Evolutionary conservation across 1,140 invertebrate species (phyloP), one percentile per base, ranked within the genome.

Genomic region (Mylabris phalerata): DNA sequence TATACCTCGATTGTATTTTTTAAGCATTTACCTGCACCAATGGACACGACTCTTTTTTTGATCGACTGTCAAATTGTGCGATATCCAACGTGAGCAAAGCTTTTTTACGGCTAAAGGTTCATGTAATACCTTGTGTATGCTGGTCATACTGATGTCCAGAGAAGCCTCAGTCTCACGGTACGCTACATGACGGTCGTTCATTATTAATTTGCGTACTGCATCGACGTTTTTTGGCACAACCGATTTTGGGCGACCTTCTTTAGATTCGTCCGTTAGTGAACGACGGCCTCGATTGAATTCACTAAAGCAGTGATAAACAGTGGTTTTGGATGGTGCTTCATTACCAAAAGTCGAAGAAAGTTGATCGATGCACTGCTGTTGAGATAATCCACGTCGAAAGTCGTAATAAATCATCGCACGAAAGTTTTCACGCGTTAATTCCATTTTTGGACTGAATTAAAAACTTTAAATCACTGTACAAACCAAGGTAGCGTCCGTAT

Each of bases 21-120:
- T 55, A 5, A 59, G 19, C 56, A 66, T 67, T 66, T 64, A 46
- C 50, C 60, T 64, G 45, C 49, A 65, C 63, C 64, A 65, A 68
- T 62, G 54, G 55, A 62, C 50, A 59, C 54, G 55, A 65, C 47
- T 54, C 39, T 64, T 55, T 64, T 68, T 68, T 66, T 68, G 66
- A 62, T 26, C 54, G 11, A 43, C 57, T 63, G 59, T 62, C 57
- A 69, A 63, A 60, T 68, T 65, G 51, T 68, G 62, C 19, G 51
- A 54, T 9, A 68, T 69, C 60, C 57, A 69, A 64, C 56, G 56
- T 24, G 60, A 65, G 61, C 65, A 67, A 65, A 67, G 56, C 44
- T 64, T 67, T 67, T 61, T 59, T 27, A 59, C 56, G 26, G 11
- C 47, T 38, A 42, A 64, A 66, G 65, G 49, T 59, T 65, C 62